These are phyloP conservation scores for Heliothis subflexa DNA, from an alignment of 1,140 invertebrate species.

Conservation along the genomic window DNA sequence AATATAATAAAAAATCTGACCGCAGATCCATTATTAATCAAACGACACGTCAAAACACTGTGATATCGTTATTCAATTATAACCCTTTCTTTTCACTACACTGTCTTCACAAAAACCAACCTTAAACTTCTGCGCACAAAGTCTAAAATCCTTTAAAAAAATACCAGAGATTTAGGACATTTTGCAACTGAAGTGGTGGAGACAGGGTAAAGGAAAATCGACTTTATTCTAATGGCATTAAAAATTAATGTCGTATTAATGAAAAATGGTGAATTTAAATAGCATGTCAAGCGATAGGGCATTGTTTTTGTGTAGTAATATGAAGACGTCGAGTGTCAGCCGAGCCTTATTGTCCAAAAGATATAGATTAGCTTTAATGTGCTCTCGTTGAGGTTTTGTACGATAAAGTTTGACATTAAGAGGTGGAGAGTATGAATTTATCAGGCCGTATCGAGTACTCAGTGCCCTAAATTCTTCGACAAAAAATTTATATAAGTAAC, in stretches of 20 bases:
- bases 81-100: conserved; percentile 67
- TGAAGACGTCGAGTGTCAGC: conserved; percentile 64
- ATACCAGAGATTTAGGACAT: conserved; percentile 14
- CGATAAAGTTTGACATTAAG: conserved; percentile 59
- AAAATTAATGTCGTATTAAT: conserved; percentile 23
- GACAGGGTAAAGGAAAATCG: conserved; percentile 37
- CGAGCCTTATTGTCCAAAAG: conserved; percentile 57
- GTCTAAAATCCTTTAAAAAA: conserved; percentile 4
- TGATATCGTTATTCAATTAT: conserved; percentile 82
- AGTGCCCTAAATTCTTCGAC: conserved; percentile 9
- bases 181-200: conserved; percentile 37
- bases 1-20: conserved; percentile 52
- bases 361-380: conserved; percentile 61
- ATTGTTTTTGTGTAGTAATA: conserved; percentile 63
- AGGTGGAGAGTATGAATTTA: not conserved
- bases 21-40: conserved; percentile 81
- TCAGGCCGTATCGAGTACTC: not conserved
- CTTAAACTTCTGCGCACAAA: not conserved
- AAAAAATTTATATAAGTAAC: not conserved
- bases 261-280: conserved; percentile 52
- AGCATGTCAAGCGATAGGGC: conserved; percentile 60
- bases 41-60: conserved; percentile 82
- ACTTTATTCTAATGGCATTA: conserved; percentile 28
- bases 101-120: not conserved
- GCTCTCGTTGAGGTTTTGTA: conserved; percentile 36